Conservation (phyloP, 2,888 invertebrate genomes). For the Tenthredo scrophulariae region DNA sequence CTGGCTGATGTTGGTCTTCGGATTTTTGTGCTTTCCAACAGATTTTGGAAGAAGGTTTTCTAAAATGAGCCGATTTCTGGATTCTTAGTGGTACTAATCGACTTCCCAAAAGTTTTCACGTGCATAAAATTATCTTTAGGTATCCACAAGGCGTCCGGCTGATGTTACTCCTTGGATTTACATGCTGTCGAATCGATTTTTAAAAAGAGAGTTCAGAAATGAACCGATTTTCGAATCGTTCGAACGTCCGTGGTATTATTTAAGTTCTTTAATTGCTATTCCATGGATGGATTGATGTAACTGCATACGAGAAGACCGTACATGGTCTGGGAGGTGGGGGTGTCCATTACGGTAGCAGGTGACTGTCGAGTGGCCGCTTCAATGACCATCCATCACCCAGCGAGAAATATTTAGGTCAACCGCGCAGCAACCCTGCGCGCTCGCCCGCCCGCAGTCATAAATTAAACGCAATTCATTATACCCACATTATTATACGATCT, state of each 20-base stretch:
- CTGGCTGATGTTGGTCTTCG: background rate
- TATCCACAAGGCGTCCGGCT: background rate
- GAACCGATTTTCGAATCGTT: background rate
- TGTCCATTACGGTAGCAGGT: slow-evolving; percentile 68
- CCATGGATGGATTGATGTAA: slow-evolving; percentile 53
- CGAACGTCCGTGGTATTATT: background rate
- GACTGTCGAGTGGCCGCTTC: slow-evolving; percentile 64
- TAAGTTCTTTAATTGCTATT: background rate
- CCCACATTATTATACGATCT: slow-evolving; percentile 26
- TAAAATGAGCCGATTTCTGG: background rate
- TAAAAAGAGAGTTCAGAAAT: background rate
- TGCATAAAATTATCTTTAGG: background rate
- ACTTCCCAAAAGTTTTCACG: background rate
- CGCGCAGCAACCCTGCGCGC: slow-evolving; percentile 51
- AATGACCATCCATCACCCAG: slow-evolving; percentile 66
- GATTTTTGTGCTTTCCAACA: background rate
- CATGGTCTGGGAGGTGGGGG: slow-evolving; percentile 52
- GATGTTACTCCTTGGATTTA: background rate
- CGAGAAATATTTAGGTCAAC: slow-evolving; percentile 66
- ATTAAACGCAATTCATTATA: slow-evolving; percentile 55
- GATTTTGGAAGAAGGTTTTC: background rate
- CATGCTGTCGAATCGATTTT: background rate
- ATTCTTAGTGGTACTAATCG: background rate
- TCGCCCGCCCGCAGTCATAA: slow-evolving; percentile 33
- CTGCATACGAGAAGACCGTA: background rate